phyloP scores from a whole-genome alignment of 2,888 invertebrate genomes.

The Pachliopta kotzebuea region DNA sequence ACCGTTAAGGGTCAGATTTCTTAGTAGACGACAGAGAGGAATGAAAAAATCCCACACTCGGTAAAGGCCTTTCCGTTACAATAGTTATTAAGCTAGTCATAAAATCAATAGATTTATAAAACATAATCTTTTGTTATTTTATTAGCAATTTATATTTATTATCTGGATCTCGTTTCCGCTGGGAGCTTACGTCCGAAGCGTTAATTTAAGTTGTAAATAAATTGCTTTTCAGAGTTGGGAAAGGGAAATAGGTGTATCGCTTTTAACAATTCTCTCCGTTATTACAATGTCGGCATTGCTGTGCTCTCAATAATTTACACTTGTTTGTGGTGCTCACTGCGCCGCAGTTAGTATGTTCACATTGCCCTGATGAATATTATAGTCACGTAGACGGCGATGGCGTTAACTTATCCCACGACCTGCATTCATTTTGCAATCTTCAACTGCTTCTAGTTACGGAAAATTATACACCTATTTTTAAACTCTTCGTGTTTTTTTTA shows the following conservation, averaged over 20 bases:
- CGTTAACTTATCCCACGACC: slow-evolving; percentile 39
- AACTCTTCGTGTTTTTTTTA: slow-evolving; percentile 24
- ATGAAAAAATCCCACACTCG: slow-evolving; percentile 8
- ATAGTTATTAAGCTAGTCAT: neutral
- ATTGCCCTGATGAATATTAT: slow-evolving; percentile 49
- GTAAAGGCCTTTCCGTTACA: slow-evolving; percentile 1
- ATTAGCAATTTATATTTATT: slow-evolving; percentile 38
- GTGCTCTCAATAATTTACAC: slow-evolving; percentile 52
- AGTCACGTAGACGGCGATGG: slow-evolving; percentile 33
- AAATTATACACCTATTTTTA: slow-evolving; percentile 29
- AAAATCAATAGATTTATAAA: neutral
- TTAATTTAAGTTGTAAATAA: slow-evolving; percentile 52
- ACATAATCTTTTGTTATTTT: slow-evolving; percentile 1
- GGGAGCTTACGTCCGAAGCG: slow-evolving; percentile 48
- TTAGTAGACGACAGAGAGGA: neutral
- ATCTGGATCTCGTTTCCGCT: slow-evolving; percentile 47
- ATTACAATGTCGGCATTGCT: slow-evolving; percentile 47
- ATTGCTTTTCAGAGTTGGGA: slow-evolving; percentile 46
- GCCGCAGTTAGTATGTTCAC: slow-evolving; percentile 44
- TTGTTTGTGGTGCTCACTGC: slow-evolving; percentile 45
- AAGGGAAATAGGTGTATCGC: slow-evolving; percentile 47
- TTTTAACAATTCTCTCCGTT: slow-evolving; percentile 45
- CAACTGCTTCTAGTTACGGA: slow-evolving; percentile 25
- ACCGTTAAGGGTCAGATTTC: slow-evolving; percentile 16
- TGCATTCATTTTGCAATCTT: slow-evolving; percentile 34